Conservation (phyloP, 2,113 vertebrate species). For the Cisticola juncidis region DNA sequence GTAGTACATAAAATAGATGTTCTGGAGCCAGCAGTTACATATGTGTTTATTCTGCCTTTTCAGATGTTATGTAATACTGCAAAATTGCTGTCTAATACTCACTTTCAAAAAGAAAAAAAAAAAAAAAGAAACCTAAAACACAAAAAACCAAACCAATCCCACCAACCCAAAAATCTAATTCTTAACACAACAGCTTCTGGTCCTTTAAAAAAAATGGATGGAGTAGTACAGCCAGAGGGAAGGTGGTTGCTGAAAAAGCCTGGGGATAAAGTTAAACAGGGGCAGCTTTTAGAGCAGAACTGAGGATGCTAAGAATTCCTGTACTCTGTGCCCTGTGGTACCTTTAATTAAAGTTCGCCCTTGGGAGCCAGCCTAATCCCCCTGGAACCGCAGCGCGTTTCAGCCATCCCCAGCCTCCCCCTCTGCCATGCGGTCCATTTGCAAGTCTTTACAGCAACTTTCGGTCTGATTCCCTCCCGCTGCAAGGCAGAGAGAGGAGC, state of each 20-base stretch:
- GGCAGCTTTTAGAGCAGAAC: conserved; percentile 26
- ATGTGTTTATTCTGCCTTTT: background rate
- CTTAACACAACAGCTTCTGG: conserved; percentile 54
- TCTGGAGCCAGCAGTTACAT: background rate
- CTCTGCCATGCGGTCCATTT: conserved; percentile 16
- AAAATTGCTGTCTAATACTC: conserved; percentile 59
- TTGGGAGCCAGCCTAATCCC: conserved; percentile 62
- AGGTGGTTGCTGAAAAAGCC: conserved; percentile 35
- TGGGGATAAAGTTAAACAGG: conserved; percentile 40
- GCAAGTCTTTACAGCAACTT: conserved; percentile 38
- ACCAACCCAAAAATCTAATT: conserved; percentile 59
- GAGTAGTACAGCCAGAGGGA: conserved; percentile 25
- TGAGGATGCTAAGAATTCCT: conserved; percentile 54
- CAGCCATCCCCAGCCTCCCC: conserved; percentile 42
- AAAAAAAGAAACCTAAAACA: background rate
- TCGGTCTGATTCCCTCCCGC: background rate
- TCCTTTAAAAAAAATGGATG: conserved; percentile 37
- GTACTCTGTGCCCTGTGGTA: conserved; percentile 19
- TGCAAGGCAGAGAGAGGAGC: conserved; percentile 5
- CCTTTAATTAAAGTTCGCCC: conserved; percentile 65
- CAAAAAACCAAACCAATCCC: background rate
- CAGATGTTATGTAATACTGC: conserved; percentile 20
- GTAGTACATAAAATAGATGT: background rate
- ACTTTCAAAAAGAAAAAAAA: conserved; percentile 14
- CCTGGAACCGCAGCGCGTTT: conserved; percentile 28